These are phyloP conservation scores for Homalodisca vitripennis DNA, from an alignment of 1,140 invertebrate species.

Conservation along the genomic window DNA sequence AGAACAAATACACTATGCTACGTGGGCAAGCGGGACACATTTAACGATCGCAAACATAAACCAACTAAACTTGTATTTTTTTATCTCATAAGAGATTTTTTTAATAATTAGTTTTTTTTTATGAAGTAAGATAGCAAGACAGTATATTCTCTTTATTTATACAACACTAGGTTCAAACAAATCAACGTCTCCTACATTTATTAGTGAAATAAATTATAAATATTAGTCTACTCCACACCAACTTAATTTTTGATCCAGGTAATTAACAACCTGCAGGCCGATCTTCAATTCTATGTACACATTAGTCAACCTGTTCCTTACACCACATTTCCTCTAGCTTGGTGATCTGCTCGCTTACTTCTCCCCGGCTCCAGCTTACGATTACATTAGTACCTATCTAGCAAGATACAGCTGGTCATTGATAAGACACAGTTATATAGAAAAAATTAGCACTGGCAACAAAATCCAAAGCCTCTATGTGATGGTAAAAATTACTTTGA, in stretches of 20 bases:
- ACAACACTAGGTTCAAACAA: constrained; percentile 13
- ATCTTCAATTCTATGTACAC: not conserved
- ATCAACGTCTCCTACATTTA: constrained; percentile 17
- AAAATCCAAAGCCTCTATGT: too few species aligned
- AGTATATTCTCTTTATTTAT: constrained; percentile 3
- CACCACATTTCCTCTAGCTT: too few species aligned
- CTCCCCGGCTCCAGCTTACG: too few species aligned
- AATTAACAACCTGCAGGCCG: constrained; percentile 23
- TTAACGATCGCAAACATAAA: not conserved
- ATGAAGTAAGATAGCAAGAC: not conserved
- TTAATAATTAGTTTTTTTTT: constrained; percentile 1
- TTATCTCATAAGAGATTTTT: constrained; percentile 10
- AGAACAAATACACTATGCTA: not conserved
- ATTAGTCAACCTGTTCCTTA: too few species aligned
- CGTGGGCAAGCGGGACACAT: not conserved
- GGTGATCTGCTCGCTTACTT: too few species aligned
- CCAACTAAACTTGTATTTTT: constrained; percentile 14
- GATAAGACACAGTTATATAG: too few species aligned
- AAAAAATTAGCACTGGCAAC: too few species aligned
- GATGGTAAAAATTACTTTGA: too few species aligned
- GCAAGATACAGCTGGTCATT: too few species aligned
- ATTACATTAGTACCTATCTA: too few species aligned
- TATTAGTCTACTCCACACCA: constrained; percentile 16
- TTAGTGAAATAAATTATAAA: constrained; percentile 3
- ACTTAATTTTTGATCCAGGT: constrained; percentile 28